phyloP scores from a whole-genome alignment of 1,140 invertebrate species.

The Orussus abietinus region DNA sequence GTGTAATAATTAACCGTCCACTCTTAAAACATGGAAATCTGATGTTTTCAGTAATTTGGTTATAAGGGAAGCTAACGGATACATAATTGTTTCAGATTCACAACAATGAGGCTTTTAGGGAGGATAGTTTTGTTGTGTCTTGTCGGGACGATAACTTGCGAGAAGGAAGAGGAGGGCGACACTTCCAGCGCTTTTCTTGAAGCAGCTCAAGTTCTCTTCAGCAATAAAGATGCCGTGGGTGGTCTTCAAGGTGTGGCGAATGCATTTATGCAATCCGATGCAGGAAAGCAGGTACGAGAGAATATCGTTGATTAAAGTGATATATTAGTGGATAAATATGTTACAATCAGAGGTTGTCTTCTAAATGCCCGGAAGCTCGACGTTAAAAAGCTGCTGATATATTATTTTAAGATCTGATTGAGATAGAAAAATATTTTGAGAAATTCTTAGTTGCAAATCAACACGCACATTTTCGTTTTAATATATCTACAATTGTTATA shows the following conservation, averaged over 20 bases:
- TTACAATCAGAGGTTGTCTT: no score
- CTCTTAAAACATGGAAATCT: conserved; percentile 2
- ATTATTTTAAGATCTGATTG: no score
- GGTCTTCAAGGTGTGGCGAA: conserved; percentile 38
- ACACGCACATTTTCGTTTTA: conserved; percentile 20
- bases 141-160: conserved; percentile 22
- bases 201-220: conserved; percentile 39
- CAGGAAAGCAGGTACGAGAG: conserved; percentile 38
- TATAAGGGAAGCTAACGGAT: conserved; percentile 9
- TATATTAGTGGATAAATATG: no score
- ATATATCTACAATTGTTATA: no score
- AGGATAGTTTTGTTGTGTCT: conserved; percentile 26
- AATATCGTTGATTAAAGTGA: background rate
- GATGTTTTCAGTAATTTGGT: conserved; percentile 6
- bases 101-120: conserved; percentile 36
- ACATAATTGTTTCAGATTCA: conserved; percentile 11
- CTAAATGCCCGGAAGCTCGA: no score
- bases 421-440: background rate
- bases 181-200: conserved; percentile 40
- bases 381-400: no score
- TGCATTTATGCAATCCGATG: conserved; percentile 40
- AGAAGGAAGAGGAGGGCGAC: conserved; percentile 36
- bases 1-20: background rate
- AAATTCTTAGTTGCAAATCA: conserved; percentile 14
- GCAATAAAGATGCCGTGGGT: conserved; percentile 37